A percentile compares a stretch with the other conserved stretches of the same genome.
These are phyloP conservation scores for Nibea coibor DNA, from an alignment of 2,113 vertebrate species.

Conservation along the genomic window DNA sequence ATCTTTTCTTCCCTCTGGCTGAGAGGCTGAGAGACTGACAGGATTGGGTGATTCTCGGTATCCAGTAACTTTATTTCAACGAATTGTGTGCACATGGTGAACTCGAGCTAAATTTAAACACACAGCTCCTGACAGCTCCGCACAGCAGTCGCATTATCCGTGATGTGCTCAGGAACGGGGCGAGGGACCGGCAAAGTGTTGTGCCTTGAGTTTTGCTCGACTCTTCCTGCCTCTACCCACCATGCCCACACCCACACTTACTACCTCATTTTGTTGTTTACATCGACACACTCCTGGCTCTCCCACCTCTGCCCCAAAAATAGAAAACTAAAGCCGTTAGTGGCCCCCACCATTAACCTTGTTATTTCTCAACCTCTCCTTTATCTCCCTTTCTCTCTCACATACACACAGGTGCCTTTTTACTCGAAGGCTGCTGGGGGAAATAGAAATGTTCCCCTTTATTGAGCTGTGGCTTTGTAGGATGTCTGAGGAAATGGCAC, in stretches of 20 bases:
- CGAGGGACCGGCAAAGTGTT: slow-evolving; percentile 38
- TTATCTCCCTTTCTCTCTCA: slow-evolving; percentile 20
- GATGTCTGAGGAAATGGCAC: slow-evolving; percentile 73
- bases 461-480: slow-evolving; percentile 59
- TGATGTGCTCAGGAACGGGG: slow-evolving; percentile 35
- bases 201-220: slow-evolving; percentile 35
- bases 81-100: slow-evolving; percentile 37
- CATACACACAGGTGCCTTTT: slow-evolving; percentile 31
- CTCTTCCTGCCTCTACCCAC: not conserved
- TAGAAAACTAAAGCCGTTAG: slow-evolving; percentile 51
- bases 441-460: slow-evolving; percentile 63
- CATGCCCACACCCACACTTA: slow-evolving; percentile 1
- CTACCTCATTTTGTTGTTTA: slow-evolving; percentile 46
- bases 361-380: slow-evolving; percentile 53
- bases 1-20: slow-evolving; percentile 13
- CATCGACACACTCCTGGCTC: slow-evolving; percentile 33
- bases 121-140: slow-evolving; percentile 52
- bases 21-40: slow-evolving; percentile 48
- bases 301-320: slow-evolving; percentile 35
- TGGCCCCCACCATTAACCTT: slow-evolving; percentile 53
- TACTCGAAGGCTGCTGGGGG: slow-evolving; percentile 44
- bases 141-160: slow-evolving; percentile 52
- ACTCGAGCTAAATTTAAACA: slow-evolving; percentile 65
- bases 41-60: slow-evolving; percentile 24
- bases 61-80: slow-evolving; percentile 41